Percentiles rank a stretch among this genome's conserved stretches.
These are phyloP conservation scores for Agrenia bidenticulata DNA, from an alignment of 2,888 invertebrate genomes.

Conservation along the genomic window DNA sequence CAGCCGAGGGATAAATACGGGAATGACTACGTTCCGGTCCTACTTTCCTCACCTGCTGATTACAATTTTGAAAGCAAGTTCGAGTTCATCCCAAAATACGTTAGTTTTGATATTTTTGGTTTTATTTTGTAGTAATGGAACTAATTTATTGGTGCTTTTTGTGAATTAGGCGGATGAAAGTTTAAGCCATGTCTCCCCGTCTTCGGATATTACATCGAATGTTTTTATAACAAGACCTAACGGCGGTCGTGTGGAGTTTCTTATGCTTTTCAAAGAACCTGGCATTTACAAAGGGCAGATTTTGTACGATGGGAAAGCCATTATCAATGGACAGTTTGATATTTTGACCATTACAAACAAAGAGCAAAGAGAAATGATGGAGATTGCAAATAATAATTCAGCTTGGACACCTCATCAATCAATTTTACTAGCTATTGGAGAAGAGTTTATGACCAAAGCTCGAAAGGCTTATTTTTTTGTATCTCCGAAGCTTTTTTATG, in stretches of 20 bases:
- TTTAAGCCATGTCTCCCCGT: neutral
- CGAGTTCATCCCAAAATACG: conserved; percentile 13
- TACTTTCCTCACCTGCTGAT: neutral
- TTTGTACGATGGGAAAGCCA: conserved; percentile 25
- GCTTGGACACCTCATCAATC: conserved; percentile 71
- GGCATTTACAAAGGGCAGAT: conserved; percentile 34
- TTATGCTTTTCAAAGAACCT: conserved; percentile 7
- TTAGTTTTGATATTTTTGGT: neutral
- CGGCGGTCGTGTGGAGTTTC: neutral
- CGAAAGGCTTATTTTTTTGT: conserved; percentile 86
- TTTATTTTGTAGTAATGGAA: neutral
- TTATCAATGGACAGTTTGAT: conserved; percentile 31
- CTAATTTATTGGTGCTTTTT: neutral
- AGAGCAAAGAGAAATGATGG: conserved; percentile 24
- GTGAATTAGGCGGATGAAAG: conserved; percentile 3
- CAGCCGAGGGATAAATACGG: conserved; percentile 14
- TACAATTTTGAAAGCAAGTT: conserved; percentile 1
- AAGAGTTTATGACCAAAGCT: conserved; percentile 68
- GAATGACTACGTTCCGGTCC: conserved; percentile 2
- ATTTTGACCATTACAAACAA: conserved; percentile 24
- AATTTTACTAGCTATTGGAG: conserved; percentile 66
- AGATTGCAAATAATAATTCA: conserved; percentile 14
- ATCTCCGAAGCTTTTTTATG: conserved; percentile 84
- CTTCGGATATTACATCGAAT: neutral
- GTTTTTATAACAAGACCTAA: conserved; percentile 2